These are phyloP conservation scores for Leuciscus waleckii DNA, from an alignment of 2,797 vertebrate genomes.

Conservation along the genomic window DNA sequence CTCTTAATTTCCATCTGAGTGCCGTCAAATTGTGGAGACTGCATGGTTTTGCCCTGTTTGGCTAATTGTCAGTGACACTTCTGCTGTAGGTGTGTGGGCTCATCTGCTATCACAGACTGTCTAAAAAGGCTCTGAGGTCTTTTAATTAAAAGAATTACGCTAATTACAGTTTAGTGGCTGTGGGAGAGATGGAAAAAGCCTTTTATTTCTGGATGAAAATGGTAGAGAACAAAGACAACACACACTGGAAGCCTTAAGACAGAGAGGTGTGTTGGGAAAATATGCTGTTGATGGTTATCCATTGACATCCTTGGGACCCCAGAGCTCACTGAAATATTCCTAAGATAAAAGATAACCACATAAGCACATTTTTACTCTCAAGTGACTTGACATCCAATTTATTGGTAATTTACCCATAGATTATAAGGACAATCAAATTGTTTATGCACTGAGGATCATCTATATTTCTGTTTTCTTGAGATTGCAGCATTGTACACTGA, in stretches of 20 bases:
- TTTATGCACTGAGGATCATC: background rate
- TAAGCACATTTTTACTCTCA: background rate
- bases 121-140: slow-evolving; percentile 62
- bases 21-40: slow-evolving; percentile 22
- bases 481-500: background rate
- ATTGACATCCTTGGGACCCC: background rate
- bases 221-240: slow-evolving; percentile 15
- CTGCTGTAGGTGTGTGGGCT: slow-evolving; percentile 63
- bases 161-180: slow-evolving; percentile 68
- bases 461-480: background rate
- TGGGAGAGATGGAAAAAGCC: slow-evolving; percentile 45
- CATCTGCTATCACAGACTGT: slow-evolving; percentile 62
- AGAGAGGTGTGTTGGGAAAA: slow-evolving; percentile 40
- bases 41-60: slow-evolving; percentile 49
- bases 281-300: slow-evolving; percentile 15
- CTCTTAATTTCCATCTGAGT: slow-evolving; percentile 1
- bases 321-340: background rate
- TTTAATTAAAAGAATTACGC: slow-evolving; percentile 75
- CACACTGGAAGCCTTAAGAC: slow-evolving; percentile 34
- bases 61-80: slow-evolving; percentile 60
- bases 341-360: background rate
- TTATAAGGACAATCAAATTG: background rate
- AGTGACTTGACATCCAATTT: background rate
- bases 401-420: background rate
- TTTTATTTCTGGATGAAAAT: slow-evolving; percentile 61